Conservation (phyloP, 2,888 invertebrate genomes). For the Prionchulus punctatus region DNA sequence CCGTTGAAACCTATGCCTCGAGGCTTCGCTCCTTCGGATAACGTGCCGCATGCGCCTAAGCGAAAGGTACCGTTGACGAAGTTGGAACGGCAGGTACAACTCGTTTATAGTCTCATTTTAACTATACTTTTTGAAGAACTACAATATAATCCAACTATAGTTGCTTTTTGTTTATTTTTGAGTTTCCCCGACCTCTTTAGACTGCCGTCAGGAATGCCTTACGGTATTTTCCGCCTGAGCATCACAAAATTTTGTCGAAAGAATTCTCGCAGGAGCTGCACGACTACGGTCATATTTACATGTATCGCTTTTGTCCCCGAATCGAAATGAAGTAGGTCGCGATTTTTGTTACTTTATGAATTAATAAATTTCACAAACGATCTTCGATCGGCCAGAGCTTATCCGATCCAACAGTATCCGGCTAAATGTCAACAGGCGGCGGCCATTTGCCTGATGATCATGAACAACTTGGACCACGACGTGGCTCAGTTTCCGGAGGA, state of each 20-base stretch:
- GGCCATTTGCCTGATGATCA: slow-evolving; percentile 47
- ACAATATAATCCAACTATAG: too few relatives aligned
- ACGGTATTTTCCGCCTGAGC: slow-evolving; percentile 42
- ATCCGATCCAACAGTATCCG: slow-evolving; percentile 40
- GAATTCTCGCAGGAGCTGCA: slow-evolving; percentile 44
- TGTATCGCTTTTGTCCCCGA: slow-evolving; percentile 41
- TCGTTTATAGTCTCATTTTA: too few relatives aligned
- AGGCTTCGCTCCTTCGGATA: background rate
- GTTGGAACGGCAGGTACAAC: too few relatives aligned
- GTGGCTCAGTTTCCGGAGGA: slow-evolving; percentile 50
- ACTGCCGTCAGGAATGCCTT: slow-evolving; percentile 44
- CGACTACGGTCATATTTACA: slow-evolving; percentile 46
- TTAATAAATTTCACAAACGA: background rate
- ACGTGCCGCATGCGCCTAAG: slow-evolving; percentile 5
- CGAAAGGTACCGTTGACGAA: too few relatives aligned
- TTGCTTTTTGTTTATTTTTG: background rate
- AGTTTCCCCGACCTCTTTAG: slow-evolving; percentile 24
- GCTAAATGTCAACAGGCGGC: slow-evolving; percentile 38
- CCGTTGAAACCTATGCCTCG: too few relatives aligned
- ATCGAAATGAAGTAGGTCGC: background rate
- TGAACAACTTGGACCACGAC: slow-evolving; percentile 46
- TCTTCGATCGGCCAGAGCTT: slow-evolving; percentile 34
- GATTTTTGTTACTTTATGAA: background rate
- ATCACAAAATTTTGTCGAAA: slow-evolving; percentile 37
- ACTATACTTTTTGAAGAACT: too few relatives aligned